Evolutionary conservation across 2,888 invertebrate species (phyloP), one percentile per base, ranked within the genome.

Genomic region (Dicranocentrus wangi): DNA sequence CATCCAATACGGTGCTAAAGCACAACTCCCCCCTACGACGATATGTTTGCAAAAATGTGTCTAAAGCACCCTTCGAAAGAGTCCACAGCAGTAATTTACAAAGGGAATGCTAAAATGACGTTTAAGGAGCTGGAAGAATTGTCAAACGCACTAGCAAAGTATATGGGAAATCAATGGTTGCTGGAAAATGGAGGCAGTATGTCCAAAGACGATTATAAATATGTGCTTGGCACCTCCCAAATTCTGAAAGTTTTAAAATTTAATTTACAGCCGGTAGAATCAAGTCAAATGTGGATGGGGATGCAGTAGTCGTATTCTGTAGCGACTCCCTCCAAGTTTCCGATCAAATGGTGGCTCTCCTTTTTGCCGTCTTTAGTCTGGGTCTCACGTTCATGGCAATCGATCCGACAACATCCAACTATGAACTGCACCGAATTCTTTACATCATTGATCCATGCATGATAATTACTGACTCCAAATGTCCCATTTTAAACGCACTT

Each of bases 351-450:
- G 39, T 72, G n/a, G 19, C 27, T 8, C 15, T 72, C 8, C 39
- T 72, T 23, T 17, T 72, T n/a, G 61, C 72, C 13, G 21, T 25
- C 21, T 8, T 25, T 1, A 72, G 63, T 47, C 27, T 72, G 2
- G 63, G 63, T 19, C 10, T 72, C 3, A 72, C 72, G 8, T 61
- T 27, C 13, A 60, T 63, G 61, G 43, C 53, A 8, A 5, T 72
- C 1, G 25, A 47, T 13, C 55, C 55, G 19, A 8, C 23, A 25
- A 23, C 25, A 7, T 55, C 55, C 8, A 25, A 1, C 19, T 23
- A 23, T 15, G 55, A 55, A 25, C 25, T 55, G 15, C 55, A 55
- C 25, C 15, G 23, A 25, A 55, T 25, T 3, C 23, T 55, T 1
- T 25, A 55, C 1, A 25, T 23, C 25, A 55, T 55, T 1, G 25